phyloP scores from a whole-genome alignment of 2,888 invertebrate genomes.

The Palloptera scutellata region DNA sequence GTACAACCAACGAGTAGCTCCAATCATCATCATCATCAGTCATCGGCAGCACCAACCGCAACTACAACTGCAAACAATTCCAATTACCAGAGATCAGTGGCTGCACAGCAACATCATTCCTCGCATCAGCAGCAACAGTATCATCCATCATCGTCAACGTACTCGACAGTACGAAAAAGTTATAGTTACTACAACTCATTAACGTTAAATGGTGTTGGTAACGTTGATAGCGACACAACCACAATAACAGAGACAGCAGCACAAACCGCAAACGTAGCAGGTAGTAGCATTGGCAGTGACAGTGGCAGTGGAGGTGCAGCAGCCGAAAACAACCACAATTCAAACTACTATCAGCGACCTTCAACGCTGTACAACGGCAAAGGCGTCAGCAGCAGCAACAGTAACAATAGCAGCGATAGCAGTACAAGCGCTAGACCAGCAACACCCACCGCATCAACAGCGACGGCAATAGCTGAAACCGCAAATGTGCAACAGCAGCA shows the following conservation, averaged over 20 bases:
- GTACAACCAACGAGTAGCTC: constrained; percentile 63
- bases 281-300: constrained; percentile 14
- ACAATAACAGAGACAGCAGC: constrained; percentile 17
- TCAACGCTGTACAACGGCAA: constrained; percentile 33
- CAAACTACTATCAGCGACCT: constrained; percentile 40
- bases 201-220: constrained; percentile 32
- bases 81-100: constrained; percentile 37
- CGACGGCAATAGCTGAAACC: constrained; percentile 26
- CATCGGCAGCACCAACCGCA: constrained; percentile 45
- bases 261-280: neutral
- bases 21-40: constrained; percentile 45
- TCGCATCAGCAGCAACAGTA: constrained; percentile 30
- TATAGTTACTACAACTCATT: constrained; percentile 34
- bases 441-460: constrained; percentile 29
- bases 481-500: constrained; percentile 36
- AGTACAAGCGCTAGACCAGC: constrained; percentile 38
- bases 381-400: constrained; percentile 27
- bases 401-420: constrained; percentile 20
- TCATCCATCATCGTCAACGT: constrained; percentile 35
- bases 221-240: constrained; percentile 7
- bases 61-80: constrained; percentile 44
- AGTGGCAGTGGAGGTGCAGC: constrained; percentile 20
- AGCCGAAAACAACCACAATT: constrained; percentile 38
- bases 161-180: constrained; percentile 26
- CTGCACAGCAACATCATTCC: constrained; percentile 36